Percentiles rank a stretch among this genome's conserved stretches.
These are phyloP conservation scores for Scopus umbretta DNA, from an alignment of 2,113 vertebrate species.

Conservation along the genomic window DNA sequence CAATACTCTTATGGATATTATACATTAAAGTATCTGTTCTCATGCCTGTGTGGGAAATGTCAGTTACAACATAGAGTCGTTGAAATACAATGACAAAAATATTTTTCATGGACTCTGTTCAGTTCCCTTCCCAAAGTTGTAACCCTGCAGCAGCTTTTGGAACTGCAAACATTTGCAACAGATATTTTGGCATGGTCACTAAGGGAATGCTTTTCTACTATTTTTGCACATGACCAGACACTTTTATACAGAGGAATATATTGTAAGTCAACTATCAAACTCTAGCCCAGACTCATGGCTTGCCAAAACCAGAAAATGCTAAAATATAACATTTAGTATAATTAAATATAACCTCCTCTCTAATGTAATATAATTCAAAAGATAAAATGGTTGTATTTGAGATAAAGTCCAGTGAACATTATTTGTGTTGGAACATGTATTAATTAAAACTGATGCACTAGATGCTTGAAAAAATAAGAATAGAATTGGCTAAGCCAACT, in stretches of 20 bases:
- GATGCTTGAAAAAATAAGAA: background rate
- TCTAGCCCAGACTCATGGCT: background rate
- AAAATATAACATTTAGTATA: background rate
- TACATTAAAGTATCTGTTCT: background rate
- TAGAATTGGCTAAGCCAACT: background rate
- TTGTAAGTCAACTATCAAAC: background rate
- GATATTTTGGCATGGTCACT: background rate
- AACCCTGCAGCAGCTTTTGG: background rate
- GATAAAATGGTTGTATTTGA: background rate
- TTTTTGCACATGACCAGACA: background rate
- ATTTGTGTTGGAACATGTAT: background rate
- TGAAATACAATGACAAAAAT: background rate
- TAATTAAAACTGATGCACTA: background rate
- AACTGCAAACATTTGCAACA: background rate
- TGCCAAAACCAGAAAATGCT: background rate
- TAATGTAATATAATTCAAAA: background rate
- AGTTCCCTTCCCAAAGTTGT: background rate
- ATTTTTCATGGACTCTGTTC: background rate
- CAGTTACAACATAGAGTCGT: background rate
- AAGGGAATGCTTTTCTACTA: background rate
- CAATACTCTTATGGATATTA: background rate
- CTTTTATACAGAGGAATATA: background rate
- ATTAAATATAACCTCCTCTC: background rate
- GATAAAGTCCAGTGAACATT: background rate
- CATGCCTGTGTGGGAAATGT: background rate